Percentiles rank a stretch among this genome's conserved stretches.
These are phyloP conservation scores for Sialia sialis DNA, from an alignment of 2,113 vertebrate species.

Conservation along the genomic window DNA sequence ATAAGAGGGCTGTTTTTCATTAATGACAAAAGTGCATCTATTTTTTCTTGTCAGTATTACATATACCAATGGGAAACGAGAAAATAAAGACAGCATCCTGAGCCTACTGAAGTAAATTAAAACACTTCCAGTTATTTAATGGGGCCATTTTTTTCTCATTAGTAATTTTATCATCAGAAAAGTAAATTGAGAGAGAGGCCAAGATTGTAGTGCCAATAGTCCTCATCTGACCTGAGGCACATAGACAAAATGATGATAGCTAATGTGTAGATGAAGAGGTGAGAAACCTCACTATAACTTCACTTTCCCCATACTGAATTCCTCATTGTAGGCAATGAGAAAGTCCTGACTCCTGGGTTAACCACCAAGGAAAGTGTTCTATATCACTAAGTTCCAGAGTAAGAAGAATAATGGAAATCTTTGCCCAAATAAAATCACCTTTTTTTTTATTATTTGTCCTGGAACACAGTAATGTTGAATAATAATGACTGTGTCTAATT, in stretches of 20 bases:
- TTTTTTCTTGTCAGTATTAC: neutral
- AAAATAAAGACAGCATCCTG: neutral
- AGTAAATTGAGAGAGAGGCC: neutral
- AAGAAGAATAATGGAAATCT: neutral
- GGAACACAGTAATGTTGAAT: accelerated
- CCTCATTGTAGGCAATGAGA: neutral
- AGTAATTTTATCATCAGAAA: neutral
- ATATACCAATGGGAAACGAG: neutral
- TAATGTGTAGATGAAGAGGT: neutral
- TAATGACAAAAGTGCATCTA: neutral
- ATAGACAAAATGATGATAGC: neutral
- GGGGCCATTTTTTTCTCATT: neutral
- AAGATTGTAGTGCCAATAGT: neutral
- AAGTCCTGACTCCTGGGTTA: neutral
- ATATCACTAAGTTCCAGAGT: neutral
- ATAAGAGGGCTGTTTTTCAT: neutral
- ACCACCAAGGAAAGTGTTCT: neutral
- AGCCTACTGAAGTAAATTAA: neutral
- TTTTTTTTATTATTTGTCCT: neutral
- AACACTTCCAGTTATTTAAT: neutral
- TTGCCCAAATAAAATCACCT: too few species aligned
- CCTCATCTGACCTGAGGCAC: neutral
- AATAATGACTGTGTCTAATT: neutral
- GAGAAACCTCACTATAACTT: neutral
- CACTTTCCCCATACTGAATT: neutral